Base-by-base conservation (phyloP, 2,888 invertebrate genomes). In the Orthosia incerta region DNA sequence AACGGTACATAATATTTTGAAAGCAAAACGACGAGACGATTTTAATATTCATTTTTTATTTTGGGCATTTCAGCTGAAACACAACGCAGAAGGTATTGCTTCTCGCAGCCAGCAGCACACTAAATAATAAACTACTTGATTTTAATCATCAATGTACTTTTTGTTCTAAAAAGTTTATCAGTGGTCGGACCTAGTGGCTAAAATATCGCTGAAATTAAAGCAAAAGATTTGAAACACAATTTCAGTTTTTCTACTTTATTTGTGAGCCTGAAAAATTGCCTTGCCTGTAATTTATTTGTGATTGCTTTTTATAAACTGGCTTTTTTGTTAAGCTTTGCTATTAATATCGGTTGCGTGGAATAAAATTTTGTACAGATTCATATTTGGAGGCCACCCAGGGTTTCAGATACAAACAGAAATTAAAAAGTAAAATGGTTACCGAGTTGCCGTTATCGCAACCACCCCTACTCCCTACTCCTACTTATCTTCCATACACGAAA, bases 121-220 rank as follows among this genome's bases (percentile, higher is more conserved):
- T n/a, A n/a, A n/a, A n/a, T n/a, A n/a, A n/a, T n/a, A n/a, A n/a
- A 12, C 16, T 7, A 23, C 7, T 48, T 13, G 1, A 45, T 64
- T 64, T 26, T n/a, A 26, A 26, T 46, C 26, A 9, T 23, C 3
- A 23, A 23, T 45, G 39, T 12, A 7, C 23, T 69, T 68, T 12
- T 18, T 50, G 16, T 31, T n/a, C 15, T 68, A 4, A 12, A 39
- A 23, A 51, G n/a, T 51, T 23, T 39, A n/a, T n/a, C n/a, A n/a
- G n/a, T n/a, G n/a, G n/a, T n/a, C n/a, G n/a, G n/a, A 68, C 50
- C 18, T 45, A 51, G 23, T 16, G 31, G 31, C 1, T 71, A 51
- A 71, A 71, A 71, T 69, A 71, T 69, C 16, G 69, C n/a, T 69
- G 45, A 12, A n/a, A 20, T 70, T 69, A 45, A 70, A 69, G 31